Evolutionary conservation across 2,888 invertebrate genomes (phyloP), one percentile per base, ranked within the genome.

Genomic region (Papilio gigon): DNA sequence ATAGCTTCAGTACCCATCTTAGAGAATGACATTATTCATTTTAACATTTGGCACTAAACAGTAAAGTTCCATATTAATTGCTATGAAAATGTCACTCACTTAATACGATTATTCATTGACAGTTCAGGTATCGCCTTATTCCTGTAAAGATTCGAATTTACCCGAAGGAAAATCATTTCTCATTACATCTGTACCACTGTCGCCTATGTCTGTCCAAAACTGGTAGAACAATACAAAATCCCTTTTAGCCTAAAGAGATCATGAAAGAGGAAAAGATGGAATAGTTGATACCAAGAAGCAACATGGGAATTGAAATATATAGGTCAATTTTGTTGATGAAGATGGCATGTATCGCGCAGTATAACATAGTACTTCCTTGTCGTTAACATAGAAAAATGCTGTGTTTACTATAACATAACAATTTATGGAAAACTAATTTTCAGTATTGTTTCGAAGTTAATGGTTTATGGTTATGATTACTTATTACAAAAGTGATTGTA

Each of bases 401-500:
- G 44, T 44, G 22, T 22, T 47, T 47, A 12, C 40, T 47, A 47
- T 47, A 44, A 9, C 20, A 44, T 20, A 44, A 44, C 8, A 20
- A 20, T 44, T 9, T 44, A 8, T 8, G 9, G 17, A 3, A 8
- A 20, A 4, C 17, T 60, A 11, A 20, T 14, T 17, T 9, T 4
- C 5, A 37, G 35, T 33, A 20, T 20, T 12, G 37, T 4, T 22
- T 22, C 5, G 12, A 35, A 59, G 22, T 37, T 1, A 20, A 37
- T 27, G 14, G 22, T 37, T 1, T 17, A 37, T 27, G 14, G 8
- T 30, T 56, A 56, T n/a, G 30, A 53, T 53, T 30, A 22, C 12
- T 22, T 3, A 27, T 53, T 53, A 53, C 53, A 53, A 53, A 30
- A 27, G n/a, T n/a, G 22, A 25, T 50, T 50, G 25, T 53, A 33